A percentile compares a stretch with the other conserved stretches of the same genome.
phyloP scores from a whole-genome alignment of 1,140 invertebrate species.

The Formica exsecta region DNA sequence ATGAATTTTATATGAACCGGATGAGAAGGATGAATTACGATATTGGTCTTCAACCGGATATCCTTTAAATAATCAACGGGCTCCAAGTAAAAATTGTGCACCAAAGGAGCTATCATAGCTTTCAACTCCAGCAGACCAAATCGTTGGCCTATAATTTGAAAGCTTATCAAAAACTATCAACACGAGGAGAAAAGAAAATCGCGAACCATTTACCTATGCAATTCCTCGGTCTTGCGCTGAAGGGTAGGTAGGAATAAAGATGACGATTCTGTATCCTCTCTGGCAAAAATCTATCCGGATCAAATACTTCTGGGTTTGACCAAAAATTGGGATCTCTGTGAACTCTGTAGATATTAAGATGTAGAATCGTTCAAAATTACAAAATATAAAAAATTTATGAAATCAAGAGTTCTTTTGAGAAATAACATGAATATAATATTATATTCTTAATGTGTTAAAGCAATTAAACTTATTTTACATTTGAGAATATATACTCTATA shows the following conservation, averaged over 20 bases:
- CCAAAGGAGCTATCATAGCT: too few relatives aligned
- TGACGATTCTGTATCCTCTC: too few relatives aligned
- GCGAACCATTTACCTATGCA: conserved; percentile 89
- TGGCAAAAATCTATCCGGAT: conserved; percentile 87
- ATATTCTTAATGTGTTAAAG: too few relatives aligned
- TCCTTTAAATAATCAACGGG: too few relatives aligned
- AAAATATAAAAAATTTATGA: not conserved
- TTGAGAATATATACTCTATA: too few relatives aligned
- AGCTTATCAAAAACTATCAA: not conserved
- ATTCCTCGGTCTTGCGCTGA: conserved; percentile 91
- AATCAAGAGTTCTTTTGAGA: not conserved
- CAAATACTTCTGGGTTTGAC: conserved; percentile 91
- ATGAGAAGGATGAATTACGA: too few relatives aligned
- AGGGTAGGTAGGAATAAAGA: conserved; percentile 83
- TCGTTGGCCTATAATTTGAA: too few relatives aligned
- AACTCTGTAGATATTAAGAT: conserved; percentile 87
- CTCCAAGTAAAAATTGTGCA: too few relatives aligned
- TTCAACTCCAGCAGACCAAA: too few relatives aligned
- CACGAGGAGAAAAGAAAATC: not conserved
- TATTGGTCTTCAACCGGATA: too few relatives aligned
- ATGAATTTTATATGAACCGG: too few relatives aligned
- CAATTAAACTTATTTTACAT: too few relatives aligned
- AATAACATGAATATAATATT: not conserved
- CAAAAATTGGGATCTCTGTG: conserved; percentile 91
- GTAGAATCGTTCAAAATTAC: not conserved